A percentile compares a stretch with the other conserved stretches of the same genome.
Conservation (phyloP, 2,888 invertebrate genomes). For the Lagria hirta region DNA sequence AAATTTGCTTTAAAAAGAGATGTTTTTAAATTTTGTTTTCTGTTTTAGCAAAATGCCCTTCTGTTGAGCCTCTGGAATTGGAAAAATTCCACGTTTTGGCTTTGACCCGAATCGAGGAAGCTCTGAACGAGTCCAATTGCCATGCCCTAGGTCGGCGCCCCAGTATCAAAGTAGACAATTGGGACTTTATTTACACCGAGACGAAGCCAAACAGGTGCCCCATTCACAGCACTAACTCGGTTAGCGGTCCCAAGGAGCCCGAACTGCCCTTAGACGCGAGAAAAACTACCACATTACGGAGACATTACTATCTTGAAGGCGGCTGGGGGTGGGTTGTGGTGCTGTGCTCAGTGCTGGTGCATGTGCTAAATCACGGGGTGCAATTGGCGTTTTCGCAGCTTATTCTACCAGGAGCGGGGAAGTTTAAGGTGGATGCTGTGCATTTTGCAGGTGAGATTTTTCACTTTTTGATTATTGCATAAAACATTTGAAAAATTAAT, state of each 20-base stretch:
- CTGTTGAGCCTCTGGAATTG: constrained; percentile 11
- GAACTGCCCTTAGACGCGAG: constrained; percentile 51
- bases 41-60: too few species aligned
- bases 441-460: constrained; percentile 67
- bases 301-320: constrained; percentile 83
- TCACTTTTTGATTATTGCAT: too few species aligned
- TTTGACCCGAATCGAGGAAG: constrained; percentile 46
- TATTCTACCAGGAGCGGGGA: constrained; percentile 60
- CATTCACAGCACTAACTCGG: constrained; percentile 32
- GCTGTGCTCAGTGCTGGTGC: constrained; percentile 70
- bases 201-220: constrained; percentile 35
- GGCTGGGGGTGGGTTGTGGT: constrained; percentile 86
- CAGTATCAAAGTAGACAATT: constrained; percentile 50
- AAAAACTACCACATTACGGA: constrained; percentile 55
- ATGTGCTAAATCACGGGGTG: constrained; percentile 73
- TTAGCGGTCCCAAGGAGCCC: constrained; percentile 30
- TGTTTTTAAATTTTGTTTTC: too few species aligned
- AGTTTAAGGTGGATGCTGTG: constrained; percentile 63
- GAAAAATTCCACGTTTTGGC: constrained; percentile 50
- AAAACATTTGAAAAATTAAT: too few species aligned
- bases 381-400: constrained; percentile 68
- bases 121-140: constrained; percentile 24
- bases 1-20: too few species aligned
- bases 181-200: constrained; percentile 51
- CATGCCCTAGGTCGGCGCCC: constrained; percentile 40